Percentiles rank a stretch among this genome's conserved stretches.
phyloP scores from a whole-genome alignment of 2,888 invertebrate genomes.

The Hypena proboscidalis region DNA sequence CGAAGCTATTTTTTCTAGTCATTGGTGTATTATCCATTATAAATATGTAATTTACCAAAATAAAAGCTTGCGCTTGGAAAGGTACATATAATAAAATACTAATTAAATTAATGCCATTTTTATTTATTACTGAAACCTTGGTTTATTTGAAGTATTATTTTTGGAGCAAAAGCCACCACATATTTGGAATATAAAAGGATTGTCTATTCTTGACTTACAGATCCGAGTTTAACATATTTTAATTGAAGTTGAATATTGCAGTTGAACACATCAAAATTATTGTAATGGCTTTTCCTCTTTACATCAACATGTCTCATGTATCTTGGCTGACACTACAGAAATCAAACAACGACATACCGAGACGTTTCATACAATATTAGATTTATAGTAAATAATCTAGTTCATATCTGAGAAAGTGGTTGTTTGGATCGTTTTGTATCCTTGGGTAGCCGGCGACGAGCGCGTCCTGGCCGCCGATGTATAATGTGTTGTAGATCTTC shows the following conservation, averaged over 20 bases:
- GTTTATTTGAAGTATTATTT: slow-evolving; percentile 16
- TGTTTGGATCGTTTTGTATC: slow-evolving; percentile 97
- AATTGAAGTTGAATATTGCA: too few species aligned
- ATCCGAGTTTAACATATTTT: too few species aligned
- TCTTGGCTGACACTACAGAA: slow-evolving; percentile 21
- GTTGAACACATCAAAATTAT: too few species aligned
- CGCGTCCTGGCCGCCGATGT: slow-evolving; percentile 99
- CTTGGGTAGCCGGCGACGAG: slow-evolving; percentile 99
- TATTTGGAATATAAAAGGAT: too few species aligned
- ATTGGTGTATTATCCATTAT: slow-evolving; percentile 34
- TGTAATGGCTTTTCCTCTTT: slow-evolving; percentile 27
- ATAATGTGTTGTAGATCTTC: slow-evolving; percentile 99
- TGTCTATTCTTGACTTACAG: too few species aligned
- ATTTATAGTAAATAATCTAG: slow-evolving; percentile 95
- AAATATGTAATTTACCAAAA: slow-evolving; percentile 29
- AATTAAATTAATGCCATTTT: slow-evolving; percentile 34
- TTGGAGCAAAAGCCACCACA: slow-evolving; percentile 35
- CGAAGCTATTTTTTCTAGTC: slow-evolving; percentile 48
- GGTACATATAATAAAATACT: slow-evolving; percentile 31
- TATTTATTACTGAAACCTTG: slow-evolving; percentile 30
- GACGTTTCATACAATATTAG: slow-evolving; percentile 28
- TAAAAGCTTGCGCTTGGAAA: slow-evolving; percentile 38
- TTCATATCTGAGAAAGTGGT: slow-evolving; percentile 96
- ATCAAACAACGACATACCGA: slow-evolving; percentile 38
- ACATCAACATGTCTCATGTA: slow-evolving; percentile 8